phyloP scores from a whole-genome alignment of 1,140 invertebrate species.

The Drosophila setifemur region DNA sequence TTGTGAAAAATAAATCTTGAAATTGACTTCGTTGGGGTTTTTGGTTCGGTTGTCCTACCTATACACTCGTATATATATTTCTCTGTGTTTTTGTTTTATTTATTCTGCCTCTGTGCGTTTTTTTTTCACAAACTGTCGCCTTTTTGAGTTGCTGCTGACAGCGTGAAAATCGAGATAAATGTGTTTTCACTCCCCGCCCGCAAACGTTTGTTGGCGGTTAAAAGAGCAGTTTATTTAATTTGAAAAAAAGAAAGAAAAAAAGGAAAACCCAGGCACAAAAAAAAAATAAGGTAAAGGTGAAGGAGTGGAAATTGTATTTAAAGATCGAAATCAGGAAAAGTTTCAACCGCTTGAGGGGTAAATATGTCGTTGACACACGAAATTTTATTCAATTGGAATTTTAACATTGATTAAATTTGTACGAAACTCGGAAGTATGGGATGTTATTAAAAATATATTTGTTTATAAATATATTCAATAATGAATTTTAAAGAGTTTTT shows the following conservation, averaged over 20 bases:
- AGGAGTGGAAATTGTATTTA: conserved; percentile 42
- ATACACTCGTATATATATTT: neutral
- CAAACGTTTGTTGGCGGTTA: conserved; percentile 26
- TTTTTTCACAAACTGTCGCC: conserved; percentile 76
- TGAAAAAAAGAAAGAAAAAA: conserved; percentile 26
- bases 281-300: conserved; percentile 22
- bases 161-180: conserved; percentile 80
- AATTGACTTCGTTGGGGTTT: conserved; percentile 64
- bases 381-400: too few relatives aligned
- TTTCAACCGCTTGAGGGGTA: too few relatives aligned
- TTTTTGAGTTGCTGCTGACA: conserved; percentile 77
- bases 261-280: neutral
- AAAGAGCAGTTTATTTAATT: conserved; percentile 70
- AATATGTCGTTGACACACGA: too few relatives aligned
- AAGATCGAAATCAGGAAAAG: conserved; percentile 30
- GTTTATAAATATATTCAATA: too few relatives aligned
- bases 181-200: conserved; percentile 50
- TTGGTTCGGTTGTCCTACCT: conserved; percentile 7
- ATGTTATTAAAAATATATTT: too few relatives aligned
- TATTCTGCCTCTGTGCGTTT: conserved; percentile 16
- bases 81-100: conserved; percentile 29
- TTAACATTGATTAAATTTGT: too few relatives aligned
- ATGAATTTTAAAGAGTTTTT: too few relatives aligned
- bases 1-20: conserved; percentile 74
- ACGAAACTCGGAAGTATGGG: too few relatives aligned